A percentile compares a stretch with the other conserved stretches of the same genome.
These are phyloP conservation scores for Hedya salicella DNA, from an alignment of 2,888 invertebrate genomes.

Conservation along the genomic window DNA sequence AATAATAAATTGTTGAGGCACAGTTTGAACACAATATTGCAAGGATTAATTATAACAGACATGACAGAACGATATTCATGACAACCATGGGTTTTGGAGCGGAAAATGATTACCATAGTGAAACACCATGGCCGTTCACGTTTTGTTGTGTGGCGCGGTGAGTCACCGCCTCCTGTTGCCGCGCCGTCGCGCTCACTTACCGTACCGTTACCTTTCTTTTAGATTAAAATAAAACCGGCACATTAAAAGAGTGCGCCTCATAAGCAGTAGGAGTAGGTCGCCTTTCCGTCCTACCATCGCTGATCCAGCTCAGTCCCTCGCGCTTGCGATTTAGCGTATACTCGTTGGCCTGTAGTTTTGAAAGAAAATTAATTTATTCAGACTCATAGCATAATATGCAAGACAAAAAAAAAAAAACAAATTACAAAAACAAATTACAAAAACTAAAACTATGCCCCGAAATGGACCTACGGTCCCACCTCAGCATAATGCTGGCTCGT, in stretches of 20 bases:
- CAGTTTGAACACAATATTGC: neutral
- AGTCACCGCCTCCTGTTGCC: conserved; percentile 57
- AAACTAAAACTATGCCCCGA: too few species aligned
- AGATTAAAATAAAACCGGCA: conserved; percentile 41
- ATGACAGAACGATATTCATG: conserved; percentile 14
- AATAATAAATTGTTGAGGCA: neutral
- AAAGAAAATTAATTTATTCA: too few species aligned
- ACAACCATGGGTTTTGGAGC: conserved; percentile 59
- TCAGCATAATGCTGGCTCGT: too few species aligned
- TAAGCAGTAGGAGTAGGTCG: conserved; percentile 26
- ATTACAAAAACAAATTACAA: too few species aligned
- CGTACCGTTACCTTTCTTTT: conserved; percentile 63
- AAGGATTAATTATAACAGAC: neutral
- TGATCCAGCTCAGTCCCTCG: conserved; percentile 1
- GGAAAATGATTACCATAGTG: conserved; percentile 70
- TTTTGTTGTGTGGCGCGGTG: conserved; percentile 60
- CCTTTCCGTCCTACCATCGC: conserved; percentile 28
- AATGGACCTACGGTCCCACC: too few species aligned
- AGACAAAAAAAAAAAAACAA: too few species aligned
- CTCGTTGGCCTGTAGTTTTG: neutral
- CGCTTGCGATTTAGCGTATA: conserved; percentile 13
- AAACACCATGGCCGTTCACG: conserved; percentile 53
- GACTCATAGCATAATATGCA: too few species aligned
- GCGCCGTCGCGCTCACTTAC: conserved; percentile 48
- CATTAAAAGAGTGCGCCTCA: conserved; percentile 39